Evolutionary conservation across 2,113 vertebrate genomes (phyloP), one percentile per base, ranked within the genome.

Genomic region (Ictalurus furcatus): DNA sequence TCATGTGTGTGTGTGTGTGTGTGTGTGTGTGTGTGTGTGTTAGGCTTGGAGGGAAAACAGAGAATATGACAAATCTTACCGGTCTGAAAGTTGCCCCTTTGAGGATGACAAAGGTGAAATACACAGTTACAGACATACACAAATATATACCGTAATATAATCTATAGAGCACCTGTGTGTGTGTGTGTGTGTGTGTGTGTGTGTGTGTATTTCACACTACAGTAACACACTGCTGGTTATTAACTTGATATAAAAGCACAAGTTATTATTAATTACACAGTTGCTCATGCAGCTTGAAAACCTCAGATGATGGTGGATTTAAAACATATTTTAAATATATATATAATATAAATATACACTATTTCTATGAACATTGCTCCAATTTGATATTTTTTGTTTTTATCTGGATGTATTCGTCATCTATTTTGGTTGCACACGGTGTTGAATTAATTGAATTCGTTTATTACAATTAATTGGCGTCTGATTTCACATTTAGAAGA

Each of bases 21-120:
- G 82, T 84, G 82, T 84, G 82, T 84, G 82, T 84, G 82, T 84
- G 61, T 84, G 82, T 84, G 82, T 85, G 84, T 85, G 48, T 85
- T 86, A 86, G 85, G 71, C 25, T 19, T 86, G 69, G 85, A 59
- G 11, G 11, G 11, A 78, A 40, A 40, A 37, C 69, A 14, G 19
- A 40, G 58, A 37, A 12, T 0, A 40, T 25, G 21, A 83, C 40
- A 14, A 23, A 61, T 86, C 69, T 9, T 28, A 4, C 19, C 85
- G 85, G 6, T 40, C 54, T 44, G 56, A 44, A 86, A 44, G 6
- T 17, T 86, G 85, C 37, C 85, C 71, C 19, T 86, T 76, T 59
- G 37, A 59, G 13, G 25, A 86, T 17, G 1, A 86, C 25, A 7
- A 13, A 44, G 85, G 85, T 85, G 54, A 67, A 52, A 44, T 16